Evolutionary conservation across 2,113 vertebrate species (phyloP).

Genomic region (Sigmodon hispidus): DNA sequence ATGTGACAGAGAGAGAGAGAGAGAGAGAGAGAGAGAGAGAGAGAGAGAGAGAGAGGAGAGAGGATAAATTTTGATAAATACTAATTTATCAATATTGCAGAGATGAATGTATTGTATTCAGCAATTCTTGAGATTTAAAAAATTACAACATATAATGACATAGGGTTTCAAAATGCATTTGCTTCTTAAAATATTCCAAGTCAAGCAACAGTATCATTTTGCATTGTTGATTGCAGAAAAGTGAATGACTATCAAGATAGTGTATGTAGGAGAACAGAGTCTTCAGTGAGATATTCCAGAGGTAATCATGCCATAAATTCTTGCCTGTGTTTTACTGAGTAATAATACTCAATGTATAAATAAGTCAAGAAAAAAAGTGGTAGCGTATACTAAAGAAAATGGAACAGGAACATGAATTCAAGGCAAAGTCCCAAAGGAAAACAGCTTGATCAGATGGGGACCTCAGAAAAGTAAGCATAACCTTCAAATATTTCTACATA

Average conservation of each 20-base stretch:
- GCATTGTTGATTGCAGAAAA: not conserved
- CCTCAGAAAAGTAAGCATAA: not conserved
- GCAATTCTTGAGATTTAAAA: conserved; percentile 1
- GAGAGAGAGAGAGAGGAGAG: no score
- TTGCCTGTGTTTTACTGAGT: not conserved
- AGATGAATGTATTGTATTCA: not conserved
- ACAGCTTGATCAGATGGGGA: not conserved
- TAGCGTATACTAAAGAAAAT: no score
- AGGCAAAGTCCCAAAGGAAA: not conserved
- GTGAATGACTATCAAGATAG: not conserved
- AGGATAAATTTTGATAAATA: not conserved
- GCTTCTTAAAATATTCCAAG: not conserved
- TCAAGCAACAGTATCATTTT: not conserved
- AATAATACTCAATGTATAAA: not conserved
- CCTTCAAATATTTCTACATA: not conserved
- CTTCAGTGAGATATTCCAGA: not conserved
- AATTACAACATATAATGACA: not conserved
- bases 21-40: no score
- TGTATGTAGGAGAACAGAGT: not conserved
- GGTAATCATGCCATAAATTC: not conserved
- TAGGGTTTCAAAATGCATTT: not conserved
- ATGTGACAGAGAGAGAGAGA: no score
- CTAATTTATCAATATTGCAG: not conserved
- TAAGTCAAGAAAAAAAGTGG: not conserved
- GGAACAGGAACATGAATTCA: no score